Percentiles rank a stretch among this genome's conserved stretches.
Conservation (phyloP, 2,797 vertebrate species). For the Borostomias antarcticus region DNA sequence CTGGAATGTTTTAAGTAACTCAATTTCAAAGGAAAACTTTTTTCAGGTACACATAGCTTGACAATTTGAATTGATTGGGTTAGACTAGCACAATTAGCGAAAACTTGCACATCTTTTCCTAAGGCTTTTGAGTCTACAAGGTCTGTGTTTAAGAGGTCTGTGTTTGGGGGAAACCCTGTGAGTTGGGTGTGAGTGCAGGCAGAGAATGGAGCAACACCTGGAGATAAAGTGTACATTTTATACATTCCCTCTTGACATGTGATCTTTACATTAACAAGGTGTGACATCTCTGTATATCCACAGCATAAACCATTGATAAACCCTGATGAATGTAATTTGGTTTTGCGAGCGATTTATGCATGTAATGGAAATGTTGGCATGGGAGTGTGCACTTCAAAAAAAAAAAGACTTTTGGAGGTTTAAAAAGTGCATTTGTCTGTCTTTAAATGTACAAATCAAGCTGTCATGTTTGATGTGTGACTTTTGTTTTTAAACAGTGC, state of each 20-base stretch:
- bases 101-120: no score
- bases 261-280: neutral
- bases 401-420: no score
- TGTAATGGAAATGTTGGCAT: slow-evolving; percentile 27
- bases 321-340: neutral
- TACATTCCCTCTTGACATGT: slow-evolving; percentile 1
- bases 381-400: slow-evolving; percentile 31
- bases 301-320: neutral
- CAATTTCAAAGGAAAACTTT: neutral
- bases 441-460: slow-evolving; percentile 13
- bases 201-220: neutral
- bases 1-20: neutral
- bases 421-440: slow-evolving; percentile 14
- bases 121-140: no score
- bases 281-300: neutral
- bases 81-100: neutral
- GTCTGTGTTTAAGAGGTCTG: neutral
- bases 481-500: neutral
- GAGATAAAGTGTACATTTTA: neutral
- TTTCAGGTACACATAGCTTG: neutral
- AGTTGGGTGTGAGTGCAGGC: neutral
- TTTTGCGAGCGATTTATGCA: slow-evolving; percentile 28
- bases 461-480: slow-evolving; percentile 19
- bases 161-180: neutral
- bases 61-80: neutral